Evolutionary conservation across 2,113 vertebrate species (phyloP).

Genomic region (Mungos mungo): DNA sequence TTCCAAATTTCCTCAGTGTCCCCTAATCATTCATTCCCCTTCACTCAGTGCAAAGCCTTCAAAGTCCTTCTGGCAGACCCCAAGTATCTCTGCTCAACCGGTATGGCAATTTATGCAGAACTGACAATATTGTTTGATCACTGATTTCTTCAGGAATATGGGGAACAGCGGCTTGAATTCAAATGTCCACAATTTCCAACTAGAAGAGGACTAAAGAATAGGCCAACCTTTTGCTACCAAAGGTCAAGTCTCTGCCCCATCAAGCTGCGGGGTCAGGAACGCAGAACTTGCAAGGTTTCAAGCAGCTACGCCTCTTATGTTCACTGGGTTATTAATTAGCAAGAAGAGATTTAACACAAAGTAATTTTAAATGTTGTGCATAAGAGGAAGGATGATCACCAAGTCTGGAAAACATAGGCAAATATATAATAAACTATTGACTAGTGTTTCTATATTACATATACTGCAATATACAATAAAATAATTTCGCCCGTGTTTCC

Average conservation of each 20-base stretch:
- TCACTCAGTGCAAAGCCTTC: background rate
- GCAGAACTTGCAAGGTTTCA: background rate
- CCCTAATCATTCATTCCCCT: background rate
- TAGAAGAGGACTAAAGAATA: background rate
- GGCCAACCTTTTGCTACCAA: background rate
- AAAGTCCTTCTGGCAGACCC: background rate
- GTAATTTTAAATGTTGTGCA: slow-evolving; percentile 16
- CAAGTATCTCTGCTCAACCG: background rate
- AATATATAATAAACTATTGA: background rate
- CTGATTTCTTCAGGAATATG: background rate
- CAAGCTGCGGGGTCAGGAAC: background rate
- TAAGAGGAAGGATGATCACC: background rate
- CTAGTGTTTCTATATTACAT: background rate
- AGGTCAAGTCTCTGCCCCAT: background rate
- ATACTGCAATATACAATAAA: background rate
- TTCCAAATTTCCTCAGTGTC: background rate
- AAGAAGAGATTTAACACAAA: slow-evolving; percentile 14
- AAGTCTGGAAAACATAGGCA: background rate
- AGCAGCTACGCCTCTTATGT: background rate
- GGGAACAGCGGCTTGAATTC: background rate
- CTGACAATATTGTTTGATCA: background rate
- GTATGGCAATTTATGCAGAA: background rate
- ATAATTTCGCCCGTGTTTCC: slow-evolving; percentile 23
- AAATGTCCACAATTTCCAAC: background rate
- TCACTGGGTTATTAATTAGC: background rate